Evolutionary conservation across 1,140 invertebrate genomes (phyloP), one percentile per base, ranked within the genome.

Genomic region (Potamilus streckersoni): DNA sequence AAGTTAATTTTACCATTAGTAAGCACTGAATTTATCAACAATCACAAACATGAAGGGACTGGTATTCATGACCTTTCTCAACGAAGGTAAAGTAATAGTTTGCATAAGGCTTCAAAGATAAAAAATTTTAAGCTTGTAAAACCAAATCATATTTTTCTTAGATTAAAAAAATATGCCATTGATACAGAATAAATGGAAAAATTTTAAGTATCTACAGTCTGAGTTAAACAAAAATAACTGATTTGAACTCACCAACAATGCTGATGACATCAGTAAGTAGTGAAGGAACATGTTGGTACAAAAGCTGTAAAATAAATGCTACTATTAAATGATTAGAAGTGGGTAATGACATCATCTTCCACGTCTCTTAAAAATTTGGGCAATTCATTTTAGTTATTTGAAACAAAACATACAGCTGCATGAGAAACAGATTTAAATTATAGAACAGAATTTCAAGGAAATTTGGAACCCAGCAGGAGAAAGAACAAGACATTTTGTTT

Each of bases 261-360:
- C 82, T 76, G 49, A 90, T 81, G 15, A 89, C 79, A 83, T 90
- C 89, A 69, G 85, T 83, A 38, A 90, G 78, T 16, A 89, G 79
- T n/a, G 81, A 88, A n/a, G 84, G 71, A 2, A 89, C 67, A 60
- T 83, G 84, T 72, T 77, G 79, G 69, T 87, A 78, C 14, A 79
- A 67, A 71, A 84, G 83, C 89, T 90, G 79, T 60, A 86, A 85
- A 31, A 81, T 20, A 81, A 76, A 81, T 38, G 67, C 27, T 38
- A 62, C 15, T 49, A 72, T 65, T 31, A 74, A 58, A 66, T 27
- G 5, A 60, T 58, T 14, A 38, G 38, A 4, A 38, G 2, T 2
- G 38, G 38, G 38, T 38, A 8, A 38, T 38, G 4, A 38, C 38
- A 38, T 6, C 38, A 38, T 38, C 38, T 38, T 38, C 38, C 38